phyloP scores from a whole-genome alignment of 2,113 vertebrate species.

The Alaudala cheleensis region DNA sequence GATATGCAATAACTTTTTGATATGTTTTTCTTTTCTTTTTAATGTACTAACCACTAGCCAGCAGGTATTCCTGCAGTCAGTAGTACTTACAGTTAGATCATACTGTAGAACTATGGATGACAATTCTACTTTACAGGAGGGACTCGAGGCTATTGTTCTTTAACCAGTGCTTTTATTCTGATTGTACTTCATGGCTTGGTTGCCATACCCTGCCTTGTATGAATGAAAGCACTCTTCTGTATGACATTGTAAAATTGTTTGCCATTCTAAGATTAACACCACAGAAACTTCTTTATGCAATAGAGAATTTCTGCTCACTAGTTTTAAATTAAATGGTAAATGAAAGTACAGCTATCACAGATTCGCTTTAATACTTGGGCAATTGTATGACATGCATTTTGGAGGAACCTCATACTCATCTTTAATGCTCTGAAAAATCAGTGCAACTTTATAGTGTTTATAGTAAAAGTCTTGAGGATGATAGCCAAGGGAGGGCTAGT shows the following conservation, averaged over 20 bases:
- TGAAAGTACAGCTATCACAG: neutral
- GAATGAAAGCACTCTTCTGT: neutral
- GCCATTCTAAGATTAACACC: neutral
- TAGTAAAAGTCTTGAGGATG: neutral
- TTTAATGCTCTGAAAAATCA: neutral
- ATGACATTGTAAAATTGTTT: neutral
- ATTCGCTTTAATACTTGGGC: neutral
- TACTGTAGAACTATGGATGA: neutral
- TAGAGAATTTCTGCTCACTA: neutral
- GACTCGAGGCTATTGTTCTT: neutral
- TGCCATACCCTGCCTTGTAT: neutral
- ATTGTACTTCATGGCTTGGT: neutral
- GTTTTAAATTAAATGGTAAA: neutral
- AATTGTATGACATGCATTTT: neutral
- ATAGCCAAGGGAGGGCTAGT: neutral
- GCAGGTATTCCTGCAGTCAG: neutral
- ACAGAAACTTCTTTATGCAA: neutral
- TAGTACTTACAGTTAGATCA: neutral
- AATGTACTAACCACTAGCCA: neutral
- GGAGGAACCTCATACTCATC: neutral
- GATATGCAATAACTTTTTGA: rapidly evolving
- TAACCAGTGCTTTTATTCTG: neutral
- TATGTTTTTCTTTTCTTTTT: neutral
- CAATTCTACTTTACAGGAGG: neutral
- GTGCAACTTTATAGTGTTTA: neutral